These are phyloP conservation scores for Jacana jacana DNA, from an alignment of 2,113 vertebrate genomes.

Conservation along the genomic window DNA sequence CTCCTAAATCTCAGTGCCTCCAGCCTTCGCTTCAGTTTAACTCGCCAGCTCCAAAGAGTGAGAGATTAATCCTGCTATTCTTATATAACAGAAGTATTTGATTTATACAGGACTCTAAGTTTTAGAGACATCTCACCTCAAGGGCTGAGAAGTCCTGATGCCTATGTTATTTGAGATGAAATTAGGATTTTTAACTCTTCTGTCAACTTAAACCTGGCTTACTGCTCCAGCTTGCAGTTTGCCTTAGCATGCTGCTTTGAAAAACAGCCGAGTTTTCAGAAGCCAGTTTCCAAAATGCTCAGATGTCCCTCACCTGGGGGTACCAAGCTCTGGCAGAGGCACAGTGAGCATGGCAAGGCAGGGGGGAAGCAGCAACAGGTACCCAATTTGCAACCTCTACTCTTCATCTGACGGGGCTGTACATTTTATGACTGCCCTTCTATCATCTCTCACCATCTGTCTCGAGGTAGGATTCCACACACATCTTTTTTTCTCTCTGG, in stretches of 20 bases:
- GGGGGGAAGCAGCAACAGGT: not conserved
- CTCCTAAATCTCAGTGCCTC: not conserved
- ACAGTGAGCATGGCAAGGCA: not conserved
- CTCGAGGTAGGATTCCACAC: not conserved
- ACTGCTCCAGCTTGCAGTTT: not conserved
- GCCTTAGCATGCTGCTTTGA: not conserved
- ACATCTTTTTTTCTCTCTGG: not conserved
- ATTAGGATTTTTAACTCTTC: not conserved
- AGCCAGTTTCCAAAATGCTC: not conserved
- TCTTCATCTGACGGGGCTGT: not conserved
- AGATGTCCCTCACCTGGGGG: not conserved
- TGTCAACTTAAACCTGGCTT: not conserved
- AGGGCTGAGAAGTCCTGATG: not conserved
- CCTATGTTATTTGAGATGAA: not conserved
- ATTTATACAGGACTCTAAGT: not conserved
- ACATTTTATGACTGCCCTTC: not conserved
- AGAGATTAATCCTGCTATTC: not conserved
- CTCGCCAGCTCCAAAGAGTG: not conserved
- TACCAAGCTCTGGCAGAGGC: not conserved
- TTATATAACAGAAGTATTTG: not conserved
- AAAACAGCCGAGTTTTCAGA: not conserved
- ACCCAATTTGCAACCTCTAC: not conserved
- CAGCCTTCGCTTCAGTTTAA: not conserved
- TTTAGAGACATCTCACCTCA: not conserved
- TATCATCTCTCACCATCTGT: not conserved